Percentiles rank a stretch among this genome's conserved stretches.
Evolutionary conservation across 2,113 vertebrate genomes (phyloP).

Genomic region (Laticauda colubrina): DNA sequence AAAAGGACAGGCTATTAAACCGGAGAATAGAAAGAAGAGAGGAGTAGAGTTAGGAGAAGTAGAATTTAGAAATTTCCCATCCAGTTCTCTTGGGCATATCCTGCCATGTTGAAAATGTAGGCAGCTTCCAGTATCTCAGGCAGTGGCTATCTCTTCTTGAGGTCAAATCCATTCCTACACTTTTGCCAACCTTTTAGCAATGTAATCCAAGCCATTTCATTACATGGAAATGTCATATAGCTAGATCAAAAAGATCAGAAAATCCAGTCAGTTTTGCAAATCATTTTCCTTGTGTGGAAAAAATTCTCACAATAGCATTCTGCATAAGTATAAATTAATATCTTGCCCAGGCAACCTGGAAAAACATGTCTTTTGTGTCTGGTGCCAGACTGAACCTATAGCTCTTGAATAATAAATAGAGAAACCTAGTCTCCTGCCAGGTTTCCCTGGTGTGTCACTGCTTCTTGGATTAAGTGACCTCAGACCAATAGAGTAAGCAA

Average conservation of each 20-base stretch:
- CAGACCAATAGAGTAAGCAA: slow-evolving; percentile 1
- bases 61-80: not conserved
- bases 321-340: not conserved
- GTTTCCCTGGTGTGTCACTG: not conserved
- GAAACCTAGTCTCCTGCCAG: not conserved
- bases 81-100: not conserved
- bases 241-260: not conserved
- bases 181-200: slow-evolving; percentile 6
- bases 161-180: not conserved
- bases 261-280: not conserved
- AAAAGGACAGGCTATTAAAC: not conserved
- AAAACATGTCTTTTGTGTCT: not conserved
- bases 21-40: not conserved
- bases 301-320: not conserved
- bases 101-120: not conserved
- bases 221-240: not conserved
- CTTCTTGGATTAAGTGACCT: slow-evolving; percentile 6
- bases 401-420: not conserved
- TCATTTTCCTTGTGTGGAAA: not conserved
- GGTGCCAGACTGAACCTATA: not conserved
- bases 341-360: not conserved
- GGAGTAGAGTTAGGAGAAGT: not conserved
- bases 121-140: not conserved
- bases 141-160: not conserved
- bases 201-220: not conserved